phyloP scores from a whole-genome alignment of 2,113 vertebrate species.

The Salvelinus namaycush region DNA sequence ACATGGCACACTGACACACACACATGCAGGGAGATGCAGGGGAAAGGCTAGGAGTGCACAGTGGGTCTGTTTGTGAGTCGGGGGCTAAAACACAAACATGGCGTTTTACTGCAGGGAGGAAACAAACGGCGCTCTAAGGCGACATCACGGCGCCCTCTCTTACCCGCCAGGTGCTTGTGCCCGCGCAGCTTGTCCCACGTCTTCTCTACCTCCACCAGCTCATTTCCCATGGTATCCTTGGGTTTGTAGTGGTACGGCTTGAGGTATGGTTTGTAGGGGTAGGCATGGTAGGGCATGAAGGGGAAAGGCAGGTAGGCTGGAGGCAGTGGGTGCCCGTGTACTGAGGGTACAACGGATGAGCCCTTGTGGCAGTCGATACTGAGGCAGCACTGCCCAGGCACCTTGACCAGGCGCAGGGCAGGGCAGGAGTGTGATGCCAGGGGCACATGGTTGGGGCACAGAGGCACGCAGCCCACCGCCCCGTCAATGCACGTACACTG shows the following conservation, averaged over 20 bases:
- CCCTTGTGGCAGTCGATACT: slow-evolving; percentile 71
- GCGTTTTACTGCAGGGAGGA: slow-evolving; percentile 46
- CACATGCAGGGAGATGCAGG: slow-evolving; percentile 26
- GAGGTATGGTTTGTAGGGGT: slow-evolving; percentile 59
- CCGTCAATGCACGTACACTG: slow-evolving; percentile 85
- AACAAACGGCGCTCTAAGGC: slow-evolving; percentile 44
- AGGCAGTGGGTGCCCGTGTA: slow-evolving; percentile 36
- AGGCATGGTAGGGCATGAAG: slow-evolving; percentile 61
- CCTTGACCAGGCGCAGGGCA: slow-evolving; percentile 72
- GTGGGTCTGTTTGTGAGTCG: slow-evolving; percentile 58
- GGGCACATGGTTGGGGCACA: slow-evolving; percentile 76
- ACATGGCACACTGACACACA: slow-evolving; percentile 55
- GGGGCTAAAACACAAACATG: slow-evolving; percentile 53
- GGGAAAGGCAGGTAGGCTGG: slow-evolving; percentile 58
- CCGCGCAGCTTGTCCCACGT: slow-evolving; percentile 65
- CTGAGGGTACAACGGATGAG: slow-evolving; percentile 42
- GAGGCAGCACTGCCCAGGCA: slow-evolving; percentile 80
- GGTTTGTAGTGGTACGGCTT: slow-evolving; percentile 34
- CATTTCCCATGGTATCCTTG: slow-evolving; percentile 66
- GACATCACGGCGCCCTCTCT: slow-evolving; percentile 19
- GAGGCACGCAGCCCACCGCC: slow-evolving; percentile 78
- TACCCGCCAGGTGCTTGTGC: slow-evolving; percentile 69
- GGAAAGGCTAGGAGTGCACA: slow-evolving; percentile 43
- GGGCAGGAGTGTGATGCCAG: slow-evolving; percentile 73
- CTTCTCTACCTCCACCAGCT: slow-evolving; percentile 62